Percentiles rank a stretch among this genome's conserved stretches.
phyloP scores from a whole-genome alignment of 92 coral and sea anemone species.

The Siderastrea siderea region DNA sequence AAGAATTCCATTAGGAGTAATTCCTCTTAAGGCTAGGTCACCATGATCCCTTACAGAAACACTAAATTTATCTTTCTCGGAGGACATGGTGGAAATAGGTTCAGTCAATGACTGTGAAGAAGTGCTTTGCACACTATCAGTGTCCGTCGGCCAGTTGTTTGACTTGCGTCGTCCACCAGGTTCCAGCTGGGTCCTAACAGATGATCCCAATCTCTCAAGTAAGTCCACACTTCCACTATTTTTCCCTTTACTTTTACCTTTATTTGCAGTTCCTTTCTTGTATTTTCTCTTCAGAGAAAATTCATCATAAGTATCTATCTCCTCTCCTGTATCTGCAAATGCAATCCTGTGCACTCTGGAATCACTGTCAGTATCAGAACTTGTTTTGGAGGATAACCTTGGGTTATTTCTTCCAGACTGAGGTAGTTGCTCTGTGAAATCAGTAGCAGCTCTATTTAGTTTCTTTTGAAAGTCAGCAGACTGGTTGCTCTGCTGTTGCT shows the following conservation, averaged over 20 bases:
- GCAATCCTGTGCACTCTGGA: neutral
- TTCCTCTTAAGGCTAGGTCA: slow-evolving; percentile 25
- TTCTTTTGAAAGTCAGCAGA: slow-evolving; percentile 22
- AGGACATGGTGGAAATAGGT: slow-evolving; percentile 58
- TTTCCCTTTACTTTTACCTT: slow-evolving; percentile 23
- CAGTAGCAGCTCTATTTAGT: slow-evolving; percentile 1
- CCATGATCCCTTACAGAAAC: slow-evolving; percentile 54
- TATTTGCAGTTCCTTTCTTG: slow-evolving; percentile 41
- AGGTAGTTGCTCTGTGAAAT: neutral
- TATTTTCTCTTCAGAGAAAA: slow-evolving; percentile 70
- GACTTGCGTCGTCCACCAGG: slow-evolving; percentile 33
- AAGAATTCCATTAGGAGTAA: slow-evolving; percentile 17
- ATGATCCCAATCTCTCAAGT: slow-evolving; percentile 1
- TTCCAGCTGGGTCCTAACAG: slow-evolving; percentile 19
- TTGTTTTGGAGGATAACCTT: slow-evolving; percentile 35
- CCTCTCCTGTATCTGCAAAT: slow-evolving; percentile 30
- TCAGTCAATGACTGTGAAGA: slow-evolving; percentile 88
- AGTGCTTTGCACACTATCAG: slow-evolving; percentile 85
- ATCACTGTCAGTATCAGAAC: slow-evolving; percentile 62
- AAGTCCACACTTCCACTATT: neutral
- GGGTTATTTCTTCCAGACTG: neutral
- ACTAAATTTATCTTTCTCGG: slow-evolving; percentile 56
- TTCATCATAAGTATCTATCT: slow-evolving; percentile 56
- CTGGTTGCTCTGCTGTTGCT: slow-evolving; percentile 11
- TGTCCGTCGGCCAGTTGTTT: slow-evolving; percentile 56